Conservation (phyloP, 2,113 vertebrate genomes). For the Sisor rabdophorus region DNA sequence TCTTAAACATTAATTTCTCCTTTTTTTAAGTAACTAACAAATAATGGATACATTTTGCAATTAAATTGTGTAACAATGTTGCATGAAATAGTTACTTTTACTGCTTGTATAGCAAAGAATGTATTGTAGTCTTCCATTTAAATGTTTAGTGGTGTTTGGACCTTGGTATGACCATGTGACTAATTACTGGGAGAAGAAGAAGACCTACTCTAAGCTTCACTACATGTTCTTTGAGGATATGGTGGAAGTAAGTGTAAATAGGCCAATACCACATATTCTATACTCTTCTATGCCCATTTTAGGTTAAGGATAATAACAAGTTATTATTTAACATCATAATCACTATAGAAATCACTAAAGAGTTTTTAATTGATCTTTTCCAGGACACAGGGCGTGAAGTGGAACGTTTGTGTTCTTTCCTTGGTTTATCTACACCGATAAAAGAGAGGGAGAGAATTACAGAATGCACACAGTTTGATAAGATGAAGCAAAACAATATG, state of each 20-base stretch:
- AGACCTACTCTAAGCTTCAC: constrained; percentile 65
- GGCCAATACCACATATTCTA: too few relatives aligned
- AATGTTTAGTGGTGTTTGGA: constrained; percentile 67
- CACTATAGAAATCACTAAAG: too few relatives aligned
- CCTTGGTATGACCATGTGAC: constrained; percentile 78
- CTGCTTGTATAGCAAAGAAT: neutral
- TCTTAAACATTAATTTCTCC: too few relatives aligned
- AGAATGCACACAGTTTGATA: constrained; percentile 64
- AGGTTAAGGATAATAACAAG: too few relatives aligned
- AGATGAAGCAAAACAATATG: constrained; percentile 68
- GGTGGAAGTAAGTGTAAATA: constrained; percentile 66
- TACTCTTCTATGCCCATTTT: too few relatives aligned
- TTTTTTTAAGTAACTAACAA: neutral
- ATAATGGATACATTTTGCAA: too few relatives aligned
- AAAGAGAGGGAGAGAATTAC: constrained; percentile 58
- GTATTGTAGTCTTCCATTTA: neutral
- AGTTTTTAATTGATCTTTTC: constrained; percentile 1
- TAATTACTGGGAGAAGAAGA: constrained; percentile 77
- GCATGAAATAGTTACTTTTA: too few relatives aligned
- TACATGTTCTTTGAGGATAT: constrained; percentile 82
- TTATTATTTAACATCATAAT: too few relatives aligned
- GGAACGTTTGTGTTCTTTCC: constrained; percentile 66
- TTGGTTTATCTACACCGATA: constrained; percentile 62
- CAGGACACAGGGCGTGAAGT: constrained; percentile 66
- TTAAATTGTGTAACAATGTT: too few relatives aligned